These are phyloP conservation scores for Eidolon dupreanum DNA, from an alignment of 2,797 vertebrate genomes.

Conservation along the genomic window DNA sequence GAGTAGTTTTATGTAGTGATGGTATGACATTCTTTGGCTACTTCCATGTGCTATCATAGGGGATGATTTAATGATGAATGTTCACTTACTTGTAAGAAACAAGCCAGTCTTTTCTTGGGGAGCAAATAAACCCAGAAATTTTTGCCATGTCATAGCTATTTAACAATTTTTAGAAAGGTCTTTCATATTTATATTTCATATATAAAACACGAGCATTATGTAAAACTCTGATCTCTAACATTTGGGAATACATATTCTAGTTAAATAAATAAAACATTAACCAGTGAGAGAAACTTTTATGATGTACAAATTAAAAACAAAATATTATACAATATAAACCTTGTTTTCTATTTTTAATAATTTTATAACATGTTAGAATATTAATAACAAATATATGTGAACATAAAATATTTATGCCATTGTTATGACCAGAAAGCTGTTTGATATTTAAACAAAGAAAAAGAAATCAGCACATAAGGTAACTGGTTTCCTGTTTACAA, in stretches of 20 bases:
- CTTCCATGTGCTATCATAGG: rapidly evolving
- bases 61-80: background rate
- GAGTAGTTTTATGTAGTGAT: background rate
- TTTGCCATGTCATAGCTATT: background rate
- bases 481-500: background rate
- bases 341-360: background rate
- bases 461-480: background rate
- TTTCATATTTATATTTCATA: conserved; percentile 14
- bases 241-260: background rate
- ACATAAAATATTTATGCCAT: background rate
- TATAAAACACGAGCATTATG: background rate
- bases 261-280: background rate
- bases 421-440: background rate
- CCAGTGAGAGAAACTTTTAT: background rate
- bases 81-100: background rate
- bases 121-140: background rate
- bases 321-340: background rate
- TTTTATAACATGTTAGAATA: background rate
- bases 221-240: background rate
- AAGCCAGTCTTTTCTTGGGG: background rate
- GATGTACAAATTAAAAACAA: background rate
- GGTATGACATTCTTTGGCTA: background rate
- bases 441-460: conserved; percentile 16
- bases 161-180: background rate
- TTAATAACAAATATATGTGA: background rate